Evolutionary conservation across 1,140 invertebrate species (phyloP), one percentile per base, ranked within the genome.

Genomic region (Eciton burchellii): DNA sequence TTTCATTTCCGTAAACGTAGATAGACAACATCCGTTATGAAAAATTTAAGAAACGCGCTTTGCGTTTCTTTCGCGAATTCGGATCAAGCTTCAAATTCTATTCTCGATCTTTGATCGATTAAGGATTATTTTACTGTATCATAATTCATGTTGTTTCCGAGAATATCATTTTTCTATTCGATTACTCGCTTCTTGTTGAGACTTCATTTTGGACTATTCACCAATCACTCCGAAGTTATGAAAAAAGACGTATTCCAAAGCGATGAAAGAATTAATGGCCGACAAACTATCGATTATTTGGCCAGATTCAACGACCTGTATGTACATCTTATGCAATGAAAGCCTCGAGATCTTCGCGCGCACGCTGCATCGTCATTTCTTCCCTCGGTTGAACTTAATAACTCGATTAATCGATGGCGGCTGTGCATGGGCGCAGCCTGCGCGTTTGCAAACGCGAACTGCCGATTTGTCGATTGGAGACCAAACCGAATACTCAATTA

Each of bases 401-500:
- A 79, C 63, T 79, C 74, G 74, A 79, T 79, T 79, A 79, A 79
- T 77, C 73, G 62, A 77, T 68, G 49, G 62, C 35, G 35, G 21
- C 21, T 79, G 56, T 79, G 74, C 63, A 57, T 16, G 41, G n/a
- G 21, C 49, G 74, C 14, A 41, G 62, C 29, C 65, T 54, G 74
- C 74, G 74, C 77, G 77, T 73, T 72, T 73, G 77, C 68, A 81
- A 62, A 73, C 57, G 68, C 77, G 29, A 73, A 60, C 68, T 73
- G 68, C 45, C 68, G 77, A 81, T 81, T 81, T 73, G 77, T 71
- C 77, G 65, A 81, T 60, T 29, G 77, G 68, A 72, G 54, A 73
- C 68, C 68, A 73, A 72, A 60, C 45, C 68, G 77, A 81, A 81
- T 81, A 81, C 68, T 81, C 77, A 81, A 81, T 81, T 81, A 81